phyloP scores from a whole-genome alignment of 2,888 invertebrate genomes.

The Metalampra italica region DNA sequence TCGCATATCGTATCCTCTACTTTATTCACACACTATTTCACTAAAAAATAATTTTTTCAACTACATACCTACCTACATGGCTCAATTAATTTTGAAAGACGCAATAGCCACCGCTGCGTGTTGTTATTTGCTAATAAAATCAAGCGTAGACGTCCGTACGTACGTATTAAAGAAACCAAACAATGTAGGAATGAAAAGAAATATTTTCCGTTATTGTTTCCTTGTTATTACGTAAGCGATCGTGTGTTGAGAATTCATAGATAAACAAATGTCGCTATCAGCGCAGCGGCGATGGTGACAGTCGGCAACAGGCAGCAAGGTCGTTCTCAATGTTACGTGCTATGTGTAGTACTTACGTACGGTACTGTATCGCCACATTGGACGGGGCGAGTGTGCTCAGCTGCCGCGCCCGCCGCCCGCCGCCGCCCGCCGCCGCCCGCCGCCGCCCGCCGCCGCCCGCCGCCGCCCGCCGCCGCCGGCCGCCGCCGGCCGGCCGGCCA shows the following conservation, averaged over 20 bases:
- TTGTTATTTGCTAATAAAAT: too few species aligned
- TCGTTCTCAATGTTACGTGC: conserved; percentile 61
- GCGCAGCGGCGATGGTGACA: conserved; percentile 18
- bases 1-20: too few species aligned
- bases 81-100: too few species aligned
- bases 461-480: conserved; percentile 40
- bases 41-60: neutral
- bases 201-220: conserved; percentile 5
- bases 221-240: conserved; percentile 11
- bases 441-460: neutral
- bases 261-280: conserved; percentile 33
- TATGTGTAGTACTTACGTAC: conserved; percentile 17
- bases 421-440: conserved; percentile 40
- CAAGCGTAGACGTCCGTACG: too few species aligned
- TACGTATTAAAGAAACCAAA: neutral
- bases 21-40: neutral
- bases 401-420: conserved; percentile 31
- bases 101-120: neutral
- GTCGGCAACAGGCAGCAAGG: conserved; percentile 60
- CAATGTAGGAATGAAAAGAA: conserved; percentile 1
- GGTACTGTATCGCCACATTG: conserved; percentile 22
- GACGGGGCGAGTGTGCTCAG: conserved; percentile 35
- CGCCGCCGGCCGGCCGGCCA: neutral
- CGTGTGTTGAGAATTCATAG: conserved; percentile 8
- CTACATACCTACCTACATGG: neutral